These are phyloP conservation scores for Druceiella hillmani DNA, from an alignment of 2,888 invertebrate species.

Conservation along the genomic window DNA sequence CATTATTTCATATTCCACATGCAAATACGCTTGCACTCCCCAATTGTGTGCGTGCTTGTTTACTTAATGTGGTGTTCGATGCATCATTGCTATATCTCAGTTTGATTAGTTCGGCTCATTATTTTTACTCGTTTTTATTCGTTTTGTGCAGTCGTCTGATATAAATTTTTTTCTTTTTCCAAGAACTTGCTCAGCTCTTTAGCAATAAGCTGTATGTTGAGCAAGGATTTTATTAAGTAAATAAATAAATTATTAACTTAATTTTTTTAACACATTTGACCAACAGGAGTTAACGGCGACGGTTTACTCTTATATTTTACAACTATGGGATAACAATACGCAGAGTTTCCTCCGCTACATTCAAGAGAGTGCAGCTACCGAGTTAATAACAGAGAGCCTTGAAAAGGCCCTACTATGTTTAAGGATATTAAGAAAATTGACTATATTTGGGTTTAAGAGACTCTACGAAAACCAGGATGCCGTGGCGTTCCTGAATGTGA, in stretches of 20 bases:
- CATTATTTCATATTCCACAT: no score
- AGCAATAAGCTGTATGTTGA: constrained; percentile 2
- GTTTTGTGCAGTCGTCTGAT: no score
- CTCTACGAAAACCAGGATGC: constrained; percentile 71
- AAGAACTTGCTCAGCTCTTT: no score
- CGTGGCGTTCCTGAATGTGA: constrained; percentile 69
- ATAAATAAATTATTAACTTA: constrained; percentile 8
- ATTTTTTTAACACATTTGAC: no score
- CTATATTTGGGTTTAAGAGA: constrained; percentile 75
- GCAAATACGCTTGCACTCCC: no score
- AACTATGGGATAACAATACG: constrained; percentile 74
- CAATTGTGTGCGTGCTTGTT: no score
- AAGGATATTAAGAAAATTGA: constrained; percentile 76
- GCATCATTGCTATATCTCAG: no score
- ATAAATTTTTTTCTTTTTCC: no score
- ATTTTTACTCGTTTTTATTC: no score
- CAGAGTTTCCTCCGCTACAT: constrained; percentile 62
- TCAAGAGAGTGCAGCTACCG: constrained; percentile 52
- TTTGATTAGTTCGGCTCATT: no score
- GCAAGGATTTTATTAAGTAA: no score
- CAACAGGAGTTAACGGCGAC: constrained; percentile 73
- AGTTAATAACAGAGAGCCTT: constrained; percentile 60
- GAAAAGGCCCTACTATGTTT: constrained; percentile 78
- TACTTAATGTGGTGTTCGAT: no score
- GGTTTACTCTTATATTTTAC: constrained; percentile 68